Conservation (phyloP, 2,113 vertebrate genomes). For the Bambusicola thoracicus region DNA sequence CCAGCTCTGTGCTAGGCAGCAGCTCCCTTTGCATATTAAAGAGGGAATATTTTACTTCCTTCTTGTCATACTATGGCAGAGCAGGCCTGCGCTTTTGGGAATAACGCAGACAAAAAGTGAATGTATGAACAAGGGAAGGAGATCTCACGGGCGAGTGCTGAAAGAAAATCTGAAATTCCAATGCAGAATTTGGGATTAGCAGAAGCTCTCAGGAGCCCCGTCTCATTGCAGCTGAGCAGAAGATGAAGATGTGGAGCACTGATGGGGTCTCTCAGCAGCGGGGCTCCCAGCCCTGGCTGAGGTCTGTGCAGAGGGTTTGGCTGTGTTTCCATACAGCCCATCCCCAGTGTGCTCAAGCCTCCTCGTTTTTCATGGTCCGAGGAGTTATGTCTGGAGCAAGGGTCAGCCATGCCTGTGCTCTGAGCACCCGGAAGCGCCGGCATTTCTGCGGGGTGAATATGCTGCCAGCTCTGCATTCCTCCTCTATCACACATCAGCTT, state of each 20-base stretch:
- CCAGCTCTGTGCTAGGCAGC: conserved; percentile 25
- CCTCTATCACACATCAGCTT: background rate
- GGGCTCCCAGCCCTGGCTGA: background rate
- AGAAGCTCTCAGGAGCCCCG: background rate
- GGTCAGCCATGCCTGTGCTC: background rate
- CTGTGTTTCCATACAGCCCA: background rate
- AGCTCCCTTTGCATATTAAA: conserved; percentile 35
- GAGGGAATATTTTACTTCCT: background rate
- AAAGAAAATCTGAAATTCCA: conserved; percentile 6
- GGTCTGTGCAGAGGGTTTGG: background rate
- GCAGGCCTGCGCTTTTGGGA: background rate
- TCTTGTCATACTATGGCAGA: background rate
- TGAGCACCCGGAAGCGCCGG: background rate
- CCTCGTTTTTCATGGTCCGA: background rate
- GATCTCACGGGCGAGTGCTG: fast-evolving
- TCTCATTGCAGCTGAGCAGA: background rate
- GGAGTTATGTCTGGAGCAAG: conserved; percentile 9
- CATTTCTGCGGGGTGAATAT: background rate
- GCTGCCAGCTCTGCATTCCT: background rate
- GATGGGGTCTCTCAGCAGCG: fast-evolving
- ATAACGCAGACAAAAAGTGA: background rate
- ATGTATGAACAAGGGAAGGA: background rate
- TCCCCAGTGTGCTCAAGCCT: background rate
- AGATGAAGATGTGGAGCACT: fast-evolving
- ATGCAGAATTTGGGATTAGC: background rate